A percentile compares a stretch with the other conserved stretches of the same genome.
These are phyloP conservation scores for Todiramphus saurophagus DNA, from an alignment of 2,113 vertebrate genomes.

Conservation along the genomic window DNA sequence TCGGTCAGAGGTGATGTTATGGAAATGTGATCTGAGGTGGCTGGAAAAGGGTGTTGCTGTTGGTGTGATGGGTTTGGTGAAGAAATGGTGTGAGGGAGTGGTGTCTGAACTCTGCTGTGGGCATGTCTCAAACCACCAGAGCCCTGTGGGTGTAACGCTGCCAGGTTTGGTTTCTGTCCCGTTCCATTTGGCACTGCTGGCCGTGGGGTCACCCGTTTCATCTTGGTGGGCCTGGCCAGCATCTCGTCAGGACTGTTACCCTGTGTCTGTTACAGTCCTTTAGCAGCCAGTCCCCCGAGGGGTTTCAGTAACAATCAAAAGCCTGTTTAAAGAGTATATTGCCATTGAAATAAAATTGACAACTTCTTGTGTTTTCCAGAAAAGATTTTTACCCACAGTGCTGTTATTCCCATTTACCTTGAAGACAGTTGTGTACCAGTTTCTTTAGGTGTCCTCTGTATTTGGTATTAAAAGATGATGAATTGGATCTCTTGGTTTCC, in stretches of 20 bases:
- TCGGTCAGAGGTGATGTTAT: background rate
- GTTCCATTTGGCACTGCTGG: fast-evolving
- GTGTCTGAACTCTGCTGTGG: background rate
- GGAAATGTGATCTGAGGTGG: background rate
- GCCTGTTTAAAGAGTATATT: background rate
- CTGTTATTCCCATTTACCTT: background rate
- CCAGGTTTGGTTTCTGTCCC: background rate
- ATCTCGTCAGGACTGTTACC: background rate
- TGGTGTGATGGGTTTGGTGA: background rate
- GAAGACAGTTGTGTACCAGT: background rate
- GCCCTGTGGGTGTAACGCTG: fast-evolving
- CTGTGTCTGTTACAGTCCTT: fast-evolving
- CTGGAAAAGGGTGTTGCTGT: background rate
- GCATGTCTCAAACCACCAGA: fast-evolving
- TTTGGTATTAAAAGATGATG: background rate
- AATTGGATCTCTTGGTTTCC: background rate
- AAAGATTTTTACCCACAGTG: background rate
- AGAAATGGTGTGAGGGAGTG: fast-evolving
- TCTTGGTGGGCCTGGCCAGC: fast-evolving
- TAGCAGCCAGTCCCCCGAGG: background rate
- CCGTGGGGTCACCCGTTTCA: fast-evolving
- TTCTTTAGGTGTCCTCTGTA: background rate
- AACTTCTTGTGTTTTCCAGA: background rate
- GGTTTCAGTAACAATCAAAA: too few species aligned
- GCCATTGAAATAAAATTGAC: background rate